phyloP scores from a whole-genome alignment of 2,797 vertebrate species.

The Leptoclinus maculatus region DNA sequence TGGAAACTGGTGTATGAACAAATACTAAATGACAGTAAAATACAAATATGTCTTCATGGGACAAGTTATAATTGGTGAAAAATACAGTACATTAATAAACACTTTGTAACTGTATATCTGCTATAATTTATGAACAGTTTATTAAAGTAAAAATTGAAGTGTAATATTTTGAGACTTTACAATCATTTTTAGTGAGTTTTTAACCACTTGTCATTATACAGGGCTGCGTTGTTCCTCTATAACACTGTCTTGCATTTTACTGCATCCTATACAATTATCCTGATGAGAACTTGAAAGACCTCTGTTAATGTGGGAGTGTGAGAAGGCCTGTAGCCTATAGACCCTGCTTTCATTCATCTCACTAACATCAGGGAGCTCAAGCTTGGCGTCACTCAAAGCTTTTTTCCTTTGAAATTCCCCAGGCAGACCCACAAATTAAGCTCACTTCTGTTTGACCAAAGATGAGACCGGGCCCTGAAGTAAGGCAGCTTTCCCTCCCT shows the following conservation, averaged over 20 bases:
- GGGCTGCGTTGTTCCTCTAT: conserved; percentile 33
- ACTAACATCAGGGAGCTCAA: conserved; percentile 82
- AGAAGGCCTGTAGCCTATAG: conserved; percentile 76
- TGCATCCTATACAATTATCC: conserved; percentile 69
- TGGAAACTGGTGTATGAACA: background rate
- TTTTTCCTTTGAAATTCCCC: conserved; percentile 83
- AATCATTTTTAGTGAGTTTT: background rate
- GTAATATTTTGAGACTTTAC: background rate
- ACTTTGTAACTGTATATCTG: background rate
- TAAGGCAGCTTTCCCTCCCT: conserved; percentile 75
- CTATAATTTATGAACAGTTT: background rate
- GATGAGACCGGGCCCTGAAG: conserved; percentile 76
- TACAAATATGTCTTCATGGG: background rate
- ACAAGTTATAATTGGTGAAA: background rate
- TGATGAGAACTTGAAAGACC: conserved; percentile 79
- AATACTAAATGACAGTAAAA: background rate
- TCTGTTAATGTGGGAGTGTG: conserved; percentile 78
- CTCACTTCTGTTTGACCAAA: conserved; percentile 84
- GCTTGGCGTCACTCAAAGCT: conserved; percentile 78
- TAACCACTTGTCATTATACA: background rate
- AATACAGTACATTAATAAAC: background rate
- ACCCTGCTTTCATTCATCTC: conserved; percentile 82
- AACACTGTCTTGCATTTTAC: conserved; percentile 49
- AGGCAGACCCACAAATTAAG: conserved; percentile 85
- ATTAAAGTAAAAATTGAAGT: background rate